Base-by-base conservation (phyloP, 2,113 vertebrate genomes). In the Chiloscyllium plagiosum region DNA sequence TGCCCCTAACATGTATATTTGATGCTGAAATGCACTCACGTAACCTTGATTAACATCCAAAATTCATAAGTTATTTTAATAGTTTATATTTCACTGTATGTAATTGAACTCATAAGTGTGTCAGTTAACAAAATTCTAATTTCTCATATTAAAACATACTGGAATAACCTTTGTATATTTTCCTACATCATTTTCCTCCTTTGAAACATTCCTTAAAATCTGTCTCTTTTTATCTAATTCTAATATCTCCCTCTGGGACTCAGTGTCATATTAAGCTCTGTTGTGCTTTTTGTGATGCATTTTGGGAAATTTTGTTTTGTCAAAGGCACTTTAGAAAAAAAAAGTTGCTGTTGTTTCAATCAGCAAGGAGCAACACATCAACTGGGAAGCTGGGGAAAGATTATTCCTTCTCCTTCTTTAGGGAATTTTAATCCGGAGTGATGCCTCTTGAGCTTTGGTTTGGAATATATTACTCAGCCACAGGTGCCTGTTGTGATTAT, bases 391-490 rank as follows among this genome's bases (percentile, higher is more conserved):
- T 90, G 52, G 4, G n/a, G 52, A 65, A 33, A 65, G 33, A 90
- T 90, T 15, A 3, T 61, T 56, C 26, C 29, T n/a, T 12, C 52
- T 90, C 61, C 52, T 61, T 29, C n/a, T 56, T 90, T 15, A 19
- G 87, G 87, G 87, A 61, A n/a, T 61, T 17, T 65, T 90, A 29
- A 29, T 65, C 52, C 56, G n/a, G 56, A 90, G 87, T n/a, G 33
- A 65, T 89, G 50, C 26, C 50, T 89, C 56, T 26, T n/a, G 86
- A 52, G 86, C 87, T 90, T 15, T n/a, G 13, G 2, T n/a, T 65
- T 33, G 87, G 87, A 90, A 90, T 65, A 61, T 61, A 90, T 90
- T 90, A 90, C 87, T 90, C 87, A 90, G 15, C 10, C 29, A 90
- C 29, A 65, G 56, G 26, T 5, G 29, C 4, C 56, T 65, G 33